Evolutionary conservation across 2,797 vertebrate species (phyloP), one percentile per base, ranked within the genome.

Genomic region (Psittacula derbiana): DNA sequence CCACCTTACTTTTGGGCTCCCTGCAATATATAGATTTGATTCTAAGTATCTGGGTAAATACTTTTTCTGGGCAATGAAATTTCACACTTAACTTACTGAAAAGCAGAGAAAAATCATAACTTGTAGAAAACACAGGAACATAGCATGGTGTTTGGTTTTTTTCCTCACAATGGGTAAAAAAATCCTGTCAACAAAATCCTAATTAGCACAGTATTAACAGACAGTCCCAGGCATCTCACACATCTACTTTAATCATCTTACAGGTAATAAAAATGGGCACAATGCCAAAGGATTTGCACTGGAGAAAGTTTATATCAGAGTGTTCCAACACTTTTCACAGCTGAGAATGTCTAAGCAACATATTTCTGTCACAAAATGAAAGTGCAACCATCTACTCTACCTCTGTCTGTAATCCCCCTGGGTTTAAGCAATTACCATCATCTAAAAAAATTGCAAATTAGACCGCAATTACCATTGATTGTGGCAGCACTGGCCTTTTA

Each of bases 401-500:
- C 58, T 92, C 61, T 67, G 62, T 27, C 57, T 93, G 52, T 64
- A 83, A 91, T 83, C 75, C 65, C 89, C 78, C 27, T 27, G 38
- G 79, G 52, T 55, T 93, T 80, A 87, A 93, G 72, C 89, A 94
- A 92, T 96, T 93, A 91, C 33, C 64, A 52, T 83, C 87, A 90
- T 86, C 64, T 89, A 30, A 7, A 89, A 91, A 95, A 91, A 74
- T 12, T 82, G 75, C 61, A 91, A 95, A 93, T 96, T 94, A 93
- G 75, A 78, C 41, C 50, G 61, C 79, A 92, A 80, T 93, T 95
- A 92, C 85, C 83, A 75, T 69, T 88, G 57, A 71, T 36, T 78
- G 64, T 78, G 75, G 52, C 65, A 88, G 79, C 72, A 74, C 38
- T 72, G 49, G 73, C 71, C 79, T 91, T 92, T 71, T 50, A 71